A percentile compares a stretch with the other conserved stretches of the same genome.
These are phyloP conservation scores for Panurus biarmicus DNA, from an alignment of 2,113 vertebrate species.

Conservation along the genomic window DNA sequence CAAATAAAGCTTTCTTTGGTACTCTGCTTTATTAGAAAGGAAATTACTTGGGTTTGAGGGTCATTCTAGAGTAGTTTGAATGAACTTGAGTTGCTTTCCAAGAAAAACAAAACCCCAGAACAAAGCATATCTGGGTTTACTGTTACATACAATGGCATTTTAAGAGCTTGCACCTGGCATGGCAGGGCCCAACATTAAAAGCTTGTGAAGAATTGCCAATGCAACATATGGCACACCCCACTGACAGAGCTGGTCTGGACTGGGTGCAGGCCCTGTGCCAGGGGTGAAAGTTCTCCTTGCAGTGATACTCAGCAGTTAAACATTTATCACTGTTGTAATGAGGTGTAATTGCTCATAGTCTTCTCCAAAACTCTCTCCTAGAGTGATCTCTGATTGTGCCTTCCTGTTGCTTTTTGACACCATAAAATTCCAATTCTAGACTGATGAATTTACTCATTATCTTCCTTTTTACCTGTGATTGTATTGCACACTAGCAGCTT, in stretches of 20 bases:
- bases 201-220: slow-evolving; percentile 41
- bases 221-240: slow-evolving; percentile 17
- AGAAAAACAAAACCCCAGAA: slow-evolving; percentile 46
- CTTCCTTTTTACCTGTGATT: neutral
- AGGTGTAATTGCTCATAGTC: neutral
- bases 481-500: neutral
- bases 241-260: neutral
- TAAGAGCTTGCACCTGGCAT: slow-evolving; percentile 40
- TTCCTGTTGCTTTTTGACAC: neutral
- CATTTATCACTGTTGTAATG: neutral
- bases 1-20: slow-evolving; percentile 33
- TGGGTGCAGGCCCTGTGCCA: neutral
- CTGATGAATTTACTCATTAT: neutral
- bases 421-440: neutral
- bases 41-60: slow-evolving; percentile 53
- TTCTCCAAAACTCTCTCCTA: neutral
- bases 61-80: slow-evolving; percentile 42
- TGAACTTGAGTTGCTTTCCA: slow-evolving; percentile 51
- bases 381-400: neutral
- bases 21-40: slow-evolving; percentile 8
- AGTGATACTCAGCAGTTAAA: neutral
- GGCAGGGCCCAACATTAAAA: neutral
- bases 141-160: slow-evolving; percentile 24
- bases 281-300: neutral
- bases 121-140: slow-evolving; percentile 49